A percentile compares a stretch with the other conserved stretches of the same genome.
phyloP scores from a whole-genome alignment of 1,140 invertebrate species.

The Anagrus nilaparvatae region DNA sequence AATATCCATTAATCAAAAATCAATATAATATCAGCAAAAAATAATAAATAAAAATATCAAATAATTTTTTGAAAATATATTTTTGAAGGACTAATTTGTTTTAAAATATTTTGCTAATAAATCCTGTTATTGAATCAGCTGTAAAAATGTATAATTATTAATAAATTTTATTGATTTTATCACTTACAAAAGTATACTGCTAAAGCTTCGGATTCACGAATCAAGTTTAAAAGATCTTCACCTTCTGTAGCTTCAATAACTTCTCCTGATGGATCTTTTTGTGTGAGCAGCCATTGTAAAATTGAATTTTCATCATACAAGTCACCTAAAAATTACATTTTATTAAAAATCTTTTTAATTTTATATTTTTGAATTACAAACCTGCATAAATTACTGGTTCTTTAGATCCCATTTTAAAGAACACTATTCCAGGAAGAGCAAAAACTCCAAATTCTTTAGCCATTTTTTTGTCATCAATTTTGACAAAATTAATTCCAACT shows the following conservation, averaged over 20 bases:
- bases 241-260: conserved; percentile 84
- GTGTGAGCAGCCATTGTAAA: conserved; percentile 78
- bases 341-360: background rate
- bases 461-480: conserved; percentile 79
- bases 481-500: conserved; percentile 89
- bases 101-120: no score
- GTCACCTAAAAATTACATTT: conserved; percentile 53
- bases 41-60: no score
- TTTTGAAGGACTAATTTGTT: no score
- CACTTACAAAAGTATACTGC: conserved; percentile 90
- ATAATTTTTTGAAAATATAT: no score
- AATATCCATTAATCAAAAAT: no score
- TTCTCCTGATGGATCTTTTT: conserved; percentile 83
- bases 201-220: conserved; percentile 72
- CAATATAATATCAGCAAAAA: no score
- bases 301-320: conserved; percentile 82
- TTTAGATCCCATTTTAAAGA: conserved; percentile 78
- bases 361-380: conserved; percentile 37
- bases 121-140: no score
- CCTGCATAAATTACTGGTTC: conserved; percentile 91
- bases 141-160: no score
- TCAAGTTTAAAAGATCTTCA: conserved; percentile 65
- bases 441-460: conserved; percentile 81
- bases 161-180: no score
- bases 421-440: conserved; percentile 78